Evolutionary conservation across 2,888 invertebrate genomes (phyloP), one percentile per base, ranked within the genome.

Genomic region (Lagria hirta): DNA sequence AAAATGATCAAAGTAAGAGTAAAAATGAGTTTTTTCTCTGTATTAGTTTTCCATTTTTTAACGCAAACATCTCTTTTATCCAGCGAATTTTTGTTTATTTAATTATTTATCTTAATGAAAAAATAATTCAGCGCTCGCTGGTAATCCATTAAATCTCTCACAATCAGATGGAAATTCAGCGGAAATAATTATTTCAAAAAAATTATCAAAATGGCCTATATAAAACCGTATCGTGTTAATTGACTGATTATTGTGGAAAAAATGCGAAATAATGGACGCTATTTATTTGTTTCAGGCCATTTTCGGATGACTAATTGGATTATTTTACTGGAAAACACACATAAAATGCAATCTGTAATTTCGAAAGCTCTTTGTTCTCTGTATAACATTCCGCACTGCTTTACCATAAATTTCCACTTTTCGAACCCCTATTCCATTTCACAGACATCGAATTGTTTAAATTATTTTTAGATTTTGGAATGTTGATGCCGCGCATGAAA

Each of bases 251-350:
- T 51, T 51, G 40, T 40, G 44, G 45, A 50, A 52, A 49, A 41
- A 47, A 12, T 35, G 30, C 28, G 47, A 47, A 52, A 49, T 54
- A 52, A 51, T 48, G 45, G 47, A 27, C 35, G 41, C 46, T 48
- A 49, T 52, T 54, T 55, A 57, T 56, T 55, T 52, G 55, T 55
- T 57, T 52, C 49, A 40, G 49, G 52, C 55, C 49, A 57, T 58
- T 57, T 55, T 47, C 54, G 49, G 49, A 57, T 58, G 56, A 58
- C 51, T 58, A 58, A 58, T 58, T 57, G 56, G 54, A 51, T 55
- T 52, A 57, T 49, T 43, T 40, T 47, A 37, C 49, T 37, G 47
- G 37, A 45, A 48, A 52, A 44, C 50, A 50, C 45, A 51, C 51
- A 56, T 54, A 52, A 56, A 57, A 52, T 49, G 48, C 52, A 57